Conservation (phyloP, 2,113 vertebrate genomes). For the Chamaetylas fuelleborni region DNA sequence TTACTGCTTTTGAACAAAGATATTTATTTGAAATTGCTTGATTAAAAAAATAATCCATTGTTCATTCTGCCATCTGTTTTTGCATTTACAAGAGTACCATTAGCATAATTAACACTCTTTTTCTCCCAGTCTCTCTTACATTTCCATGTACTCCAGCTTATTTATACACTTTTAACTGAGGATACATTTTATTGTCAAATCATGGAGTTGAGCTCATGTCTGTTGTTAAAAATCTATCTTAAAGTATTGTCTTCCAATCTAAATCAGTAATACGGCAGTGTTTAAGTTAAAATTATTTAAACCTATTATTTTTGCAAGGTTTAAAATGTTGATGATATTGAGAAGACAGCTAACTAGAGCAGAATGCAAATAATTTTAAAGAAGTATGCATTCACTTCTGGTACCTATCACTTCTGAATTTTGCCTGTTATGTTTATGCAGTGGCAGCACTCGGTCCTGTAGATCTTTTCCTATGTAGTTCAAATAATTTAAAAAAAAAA, state of each 20-base stretch:
- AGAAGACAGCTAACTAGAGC: neutral
- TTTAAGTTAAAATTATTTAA: neutral
- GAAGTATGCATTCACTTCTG: neutral
- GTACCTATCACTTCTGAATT: neutral
- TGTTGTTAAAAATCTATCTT: constrained; percentile 19
- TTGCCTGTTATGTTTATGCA: neutral
- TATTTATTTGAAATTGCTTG: constrained; percentile 60
- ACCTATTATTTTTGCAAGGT: neutral
- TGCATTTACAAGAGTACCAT: constrained; percentile 38
- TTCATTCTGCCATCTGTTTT: constrained; percentile 63
- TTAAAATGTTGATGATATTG: neutral
- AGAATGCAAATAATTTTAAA: neutral
- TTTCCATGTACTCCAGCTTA: constrained; percentile 29
- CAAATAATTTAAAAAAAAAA: neutral
- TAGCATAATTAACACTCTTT: constrained; percentile 65
- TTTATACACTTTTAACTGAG: constrained; percentile 14
- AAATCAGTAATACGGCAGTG: neutral
- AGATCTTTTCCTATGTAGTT: neutral
- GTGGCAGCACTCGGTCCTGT: neutral
- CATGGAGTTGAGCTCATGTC: neutral
- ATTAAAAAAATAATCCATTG: constrained; percentile 53
- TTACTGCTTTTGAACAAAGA: constrained; percentile 45
- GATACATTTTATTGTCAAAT: constrained; percentile 42
- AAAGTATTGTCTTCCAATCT: neutral
- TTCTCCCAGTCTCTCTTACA: constrained; percentile 12